Evolutionary conservation across 2,113 vertebrate species (phyloP).

Genomic region (Rynchops niger): DNA sequence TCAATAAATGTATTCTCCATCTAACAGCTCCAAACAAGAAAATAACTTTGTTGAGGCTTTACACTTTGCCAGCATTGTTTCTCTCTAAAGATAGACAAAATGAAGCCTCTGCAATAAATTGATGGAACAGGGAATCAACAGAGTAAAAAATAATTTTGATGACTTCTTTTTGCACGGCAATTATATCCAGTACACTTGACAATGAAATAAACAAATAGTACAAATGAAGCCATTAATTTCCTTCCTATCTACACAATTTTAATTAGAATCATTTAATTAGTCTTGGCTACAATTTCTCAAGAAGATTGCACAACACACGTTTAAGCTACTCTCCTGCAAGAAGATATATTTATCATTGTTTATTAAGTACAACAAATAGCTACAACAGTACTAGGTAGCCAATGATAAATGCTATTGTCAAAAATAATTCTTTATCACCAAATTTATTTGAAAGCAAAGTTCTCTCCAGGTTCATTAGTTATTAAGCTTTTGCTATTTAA

Average conservation of each 20-base stretch:
- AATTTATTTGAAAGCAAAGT: slow-evolving; percentile 71
- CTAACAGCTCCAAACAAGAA: slow-evolving; percentile 47
- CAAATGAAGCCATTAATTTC: slow-evolving; percentile 76
- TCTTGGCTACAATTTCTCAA: slow-evolving; percentile 66
- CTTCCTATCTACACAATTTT: slow-evolving; percentile 73
- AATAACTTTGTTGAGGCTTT: slow-evolving; percentile 47
- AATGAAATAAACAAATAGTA: slow-evolving; percentile 77
- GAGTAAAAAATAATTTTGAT: slow-evolving; percentile 68
- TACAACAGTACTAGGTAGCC: slow-evolving; percentile 39
- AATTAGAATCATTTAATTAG: slow-evolving; percentile 80
- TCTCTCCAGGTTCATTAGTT: slow-evolving; percentile 69
- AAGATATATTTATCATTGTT: slow-evolving; percentile 66
- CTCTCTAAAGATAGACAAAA: slow-evolving; percentile 25
- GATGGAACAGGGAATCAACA: slow-evolving; percentile 51
- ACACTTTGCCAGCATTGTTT: slow-evolving; percentile 55
- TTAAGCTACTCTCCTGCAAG: slow-evolving; percentile 30
- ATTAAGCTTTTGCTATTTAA: slow-evolving; percentile 73
- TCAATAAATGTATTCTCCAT: slow-evolving; percentile 40
- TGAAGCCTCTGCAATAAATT: slow-evolving; percentile 44
- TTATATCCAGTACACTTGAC: slow-evolving; percentile 70
- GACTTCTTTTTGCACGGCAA: slow-evolving; percentile 70
- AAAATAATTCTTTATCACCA: slow-evolving; percentile 62
- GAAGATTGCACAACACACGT: slow-evolving; percentile 52
- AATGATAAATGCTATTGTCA: slow-evolving; percentile 60
- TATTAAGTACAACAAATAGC: slow-evolving; percentile 59